phyloP scores from a whole-genome alignment of 2,888 invertebrate species.

The Ischnura elegans region DNA sequence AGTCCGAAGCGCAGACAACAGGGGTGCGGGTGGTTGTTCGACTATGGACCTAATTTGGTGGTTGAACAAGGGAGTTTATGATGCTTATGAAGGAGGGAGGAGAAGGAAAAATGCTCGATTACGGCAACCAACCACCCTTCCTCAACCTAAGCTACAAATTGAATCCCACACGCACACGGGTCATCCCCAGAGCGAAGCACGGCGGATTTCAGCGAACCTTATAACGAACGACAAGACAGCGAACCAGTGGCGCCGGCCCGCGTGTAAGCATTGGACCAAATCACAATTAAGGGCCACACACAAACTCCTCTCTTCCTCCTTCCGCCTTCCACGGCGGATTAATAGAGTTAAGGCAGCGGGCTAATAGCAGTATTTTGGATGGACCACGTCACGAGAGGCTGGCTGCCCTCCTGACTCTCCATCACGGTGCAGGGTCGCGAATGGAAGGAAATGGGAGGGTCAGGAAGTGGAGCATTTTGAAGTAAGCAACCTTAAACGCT shows the following conservation, averaged over 20 bases:
- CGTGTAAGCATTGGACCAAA: background rate
- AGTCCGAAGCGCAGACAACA: background rate
- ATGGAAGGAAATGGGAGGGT: background rate
- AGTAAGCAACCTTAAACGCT: background rate
- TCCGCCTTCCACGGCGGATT: background rate
- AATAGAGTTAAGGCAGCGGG: slow-evolving; percentile 20
- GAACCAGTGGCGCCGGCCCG: background rate
- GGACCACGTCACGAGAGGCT: background rate
- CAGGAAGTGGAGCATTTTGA: background rate
- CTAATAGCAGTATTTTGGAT: slow-evolving; percentile 47
- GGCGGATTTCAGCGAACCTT: background rate
- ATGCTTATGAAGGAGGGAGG: background rate
- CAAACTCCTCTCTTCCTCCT: background rate
- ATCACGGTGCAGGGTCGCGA: no score
- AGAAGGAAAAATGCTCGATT: background rate
- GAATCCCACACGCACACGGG: slow-evolving; percentile 9
- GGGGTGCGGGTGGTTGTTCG: background rate
- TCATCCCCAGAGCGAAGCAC: background rate
- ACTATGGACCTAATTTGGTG: background rate
- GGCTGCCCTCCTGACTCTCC: background rate
- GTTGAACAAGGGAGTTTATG: background rate
- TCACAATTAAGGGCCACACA: background rate
- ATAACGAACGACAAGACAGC: no score
- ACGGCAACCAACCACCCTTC: background rate
- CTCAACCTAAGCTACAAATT: background rate